A percentile compares a stretch with the other conserved stretches of the same genome.
These are phyloP conservation scores for Oreotrochilus melanogaster DNA, from an alignment of 2,113 vertebrate species.

Conservation along the genomic window DNA sequence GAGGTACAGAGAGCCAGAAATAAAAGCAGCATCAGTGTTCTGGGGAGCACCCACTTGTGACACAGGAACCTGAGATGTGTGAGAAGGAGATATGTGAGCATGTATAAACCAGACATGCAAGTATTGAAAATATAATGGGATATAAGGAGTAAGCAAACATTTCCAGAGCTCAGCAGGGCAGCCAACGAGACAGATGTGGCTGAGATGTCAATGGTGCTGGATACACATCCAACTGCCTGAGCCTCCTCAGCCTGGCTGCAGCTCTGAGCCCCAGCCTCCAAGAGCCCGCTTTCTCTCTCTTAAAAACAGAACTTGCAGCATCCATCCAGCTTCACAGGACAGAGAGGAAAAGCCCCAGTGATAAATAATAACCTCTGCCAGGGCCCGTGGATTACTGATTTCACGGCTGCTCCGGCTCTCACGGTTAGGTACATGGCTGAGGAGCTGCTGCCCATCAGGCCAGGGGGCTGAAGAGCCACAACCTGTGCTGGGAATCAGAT, in stretches of 20 bases:
- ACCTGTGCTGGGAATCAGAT: fast-evolving
- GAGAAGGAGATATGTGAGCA: background rate
- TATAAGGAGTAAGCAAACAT: background rate
- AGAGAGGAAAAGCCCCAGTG: background rate
- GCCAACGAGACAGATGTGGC: fast-evolving
- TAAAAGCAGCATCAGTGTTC: background rate
- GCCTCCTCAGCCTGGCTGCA: background rate
- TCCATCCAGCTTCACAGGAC: background rate
- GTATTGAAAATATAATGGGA: background rate
- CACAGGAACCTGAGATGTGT: fast-evolving
- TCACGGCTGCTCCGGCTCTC: background rate
- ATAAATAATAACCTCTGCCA: background rate
- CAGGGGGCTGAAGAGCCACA: background rate
- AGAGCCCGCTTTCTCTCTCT: background rate
- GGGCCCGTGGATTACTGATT: background rate
- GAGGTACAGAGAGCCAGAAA: background rate
- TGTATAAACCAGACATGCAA: background rate
- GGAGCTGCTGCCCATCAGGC: background rate
- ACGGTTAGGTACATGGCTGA: fast-evolving
- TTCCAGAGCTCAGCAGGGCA: background rate
- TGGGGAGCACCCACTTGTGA: background rate
- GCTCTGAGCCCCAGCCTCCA: background rate
- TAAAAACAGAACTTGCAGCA: background rate
- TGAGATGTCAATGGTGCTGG: fast-evolving
- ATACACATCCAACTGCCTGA: background rate